These are phyloP conservation scores for Tubulanus polymorphus DNA, from an alignment of 2,888 invertebrate genomes.

Conservation along the genomic window DNA sequence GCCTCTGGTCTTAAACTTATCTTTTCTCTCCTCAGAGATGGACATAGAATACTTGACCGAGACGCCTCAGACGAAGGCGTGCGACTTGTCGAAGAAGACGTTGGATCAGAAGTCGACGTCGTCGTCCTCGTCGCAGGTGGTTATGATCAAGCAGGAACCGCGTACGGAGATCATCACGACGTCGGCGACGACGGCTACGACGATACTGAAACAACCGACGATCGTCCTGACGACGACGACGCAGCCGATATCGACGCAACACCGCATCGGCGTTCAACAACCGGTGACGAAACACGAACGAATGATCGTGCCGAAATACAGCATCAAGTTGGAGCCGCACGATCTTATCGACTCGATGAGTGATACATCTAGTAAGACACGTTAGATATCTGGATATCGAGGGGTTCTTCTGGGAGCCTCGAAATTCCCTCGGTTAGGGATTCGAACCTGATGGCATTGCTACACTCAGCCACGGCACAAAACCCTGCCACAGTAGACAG, in stretches of 20 bases:
- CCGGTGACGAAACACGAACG: conserved; percentile 44
- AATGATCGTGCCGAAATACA: conserved; percentile 62
- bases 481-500: too few relatives aligned
- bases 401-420: too few relatives aligned
- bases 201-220: conserved; percentile 59
- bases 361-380: too few relatives aligned
- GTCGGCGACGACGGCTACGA: conserved; percentile 20
- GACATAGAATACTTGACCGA: conserved; percentile 81
- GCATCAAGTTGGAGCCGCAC: conserved; percentile 66
- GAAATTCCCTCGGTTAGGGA: too few relatives aligned
- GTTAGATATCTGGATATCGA: too few relatives aligned
- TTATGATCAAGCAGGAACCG: conserved; percentile 51
- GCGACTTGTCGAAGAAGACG: conserved; percentile 64
- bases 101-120: conserved; percentile 49
- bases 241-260: conserved; percentile 7
- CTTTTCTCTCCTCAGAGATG: conserved; percentile 63
- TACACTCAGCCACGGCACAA: too few relatives aligned
- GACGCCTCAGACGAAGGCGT: conserved; percentile 59
- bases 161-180: conserved; percentile 32
- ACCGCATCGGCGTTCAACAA: background rate
- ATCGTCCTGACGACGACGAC: conserved; percentile 46
- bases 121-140: conserved; percentile 1
- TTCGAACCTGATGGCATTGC: too few relatives aligned
- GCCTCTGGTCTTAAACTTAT: background rate
- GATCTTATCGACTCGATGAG: conserved; percentile 24